phyloP scores from a whole-genome alignment of 37 sponge, comb jelly and placozoan species.

The Corticium candelabrum region DNA sequence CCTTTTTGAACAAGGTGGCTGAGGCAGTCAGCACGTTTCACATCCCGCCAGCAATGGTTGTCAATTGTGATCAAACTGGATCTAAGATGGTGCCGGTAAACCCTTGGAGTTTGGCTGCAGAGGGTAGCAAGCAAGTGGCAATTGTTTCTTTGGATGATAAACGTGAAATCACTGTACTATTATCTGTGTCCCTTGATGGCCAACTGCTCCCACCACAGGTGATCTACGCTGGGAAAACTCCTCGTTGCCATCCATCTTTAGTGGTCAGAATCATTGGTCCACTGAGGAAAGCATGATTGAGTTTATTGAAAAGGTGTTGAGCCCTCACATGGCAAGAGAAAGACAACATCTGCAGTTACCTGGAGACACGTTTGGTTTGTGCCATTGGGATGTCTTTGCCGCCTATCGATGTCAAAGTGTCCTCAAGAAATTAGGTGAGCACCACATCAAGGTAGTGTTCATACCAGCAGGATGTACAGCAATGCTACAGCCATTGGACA shows the following conservation, averaged over 20 bases:
- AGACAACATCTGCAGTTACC: constrained; percentile 13
- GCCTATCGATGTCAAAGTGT: constrained; percentile 16
- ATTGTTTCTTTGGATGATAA: constrained; percentile 35
- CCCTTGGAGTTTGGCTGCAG: constrained; percentile 32
- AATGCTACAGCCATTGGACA: constrained; percentile 37
- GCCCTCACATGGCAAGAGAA: constrained; percentile 22
- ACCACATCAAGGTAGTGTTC: constrained; percentile 17
- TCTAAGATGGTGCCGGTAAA: constrained; percentile 24
- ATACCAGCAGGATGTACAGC: constrained; percentile 38
- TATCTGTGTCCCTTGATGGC: constrained; percentile 21
- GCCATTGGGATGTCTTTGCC: constrained; percentile 31
- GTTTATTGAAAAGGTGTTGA: constrained; percentile 29
- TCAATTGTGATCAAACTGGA: constrained; percentile 53
- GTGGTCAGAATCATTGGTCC: constrained; percentile 35
- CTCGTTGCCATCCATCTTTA: constrained; percentile 21
- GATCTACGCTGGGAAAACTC: constrained; percentile 37
- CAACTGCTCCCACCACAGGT: constrained; percentile 31
- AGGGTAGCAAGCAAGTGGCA: constrained; percentile 16
- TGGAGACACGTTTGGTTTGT: constrained; percentile 18
- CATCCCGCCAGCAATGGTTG: constrained; percentile 20
- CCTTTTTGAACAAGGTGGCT: constrained; percentile 21
- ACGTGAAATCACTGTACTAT: constrained; percentile 40
- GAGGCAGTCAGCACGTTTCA: constrained; percentile 19
- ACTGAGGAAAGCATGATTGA: constrained; percentile 34
- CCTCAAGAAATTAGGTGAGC: background rate